Percentiles rank a stretch among this genome's conserved stretches.
These are phyloP conservation scores for Otis tarda DNA, from an alignment of 2,113 vertebrate genomes.

Conservation along the genomic window DNA sequence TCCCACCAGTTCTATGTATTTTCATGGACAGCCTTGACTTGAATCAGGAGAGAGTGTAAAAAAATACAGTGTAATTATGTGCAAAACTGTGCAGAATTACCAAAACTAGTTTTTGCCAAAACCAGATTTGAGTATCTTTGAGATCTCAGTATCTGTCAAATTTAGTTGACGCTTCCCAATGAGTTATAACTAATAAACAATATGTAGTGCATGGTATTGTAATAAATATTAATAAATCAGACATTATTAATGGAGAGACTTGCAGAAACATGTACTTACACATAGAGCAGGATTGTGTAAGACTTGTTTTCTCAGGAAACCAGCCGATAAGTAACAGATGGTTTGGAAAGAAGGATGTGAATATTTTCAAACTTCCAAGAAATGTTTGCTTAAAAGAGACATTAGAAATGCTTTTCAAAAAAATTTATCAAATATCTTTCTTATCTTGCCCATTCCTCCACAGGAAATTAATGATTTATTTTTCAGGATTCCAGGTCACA, in stretches of 20 bases:
- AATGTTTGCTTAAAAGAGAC: not conserved
- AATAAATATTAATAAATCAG: not conserved
- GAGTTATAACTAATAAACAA: not conserved
- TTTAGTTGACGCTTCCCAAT: not conserved
- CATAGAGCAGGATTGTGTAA: not conserved
- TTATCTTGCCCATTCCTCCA: not conserved
- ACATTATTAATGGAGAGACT: not conserved
- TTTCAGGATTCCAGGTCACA: not conserved
- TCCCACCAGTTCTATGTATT: not conserved
- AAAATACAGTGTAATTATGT: not conserved
- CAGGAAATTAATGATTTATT: not conserved
- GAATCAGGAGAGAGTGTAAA: not conserved
- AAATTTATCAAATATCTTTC: not conserved
- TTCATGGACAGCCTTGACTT: not conserved
- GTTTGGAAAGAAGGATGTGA: not conserved
- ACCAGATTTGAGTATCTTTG: not conserved
- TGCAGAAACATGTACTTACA: not conserved
- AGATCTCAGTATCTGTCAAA: not conserved
- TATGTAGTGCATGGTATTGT: rapidly evolving
- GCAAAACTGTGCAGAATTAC: not conserved
- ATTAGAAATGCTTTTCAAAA: not conserved
- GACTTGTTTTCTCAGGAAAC: not conserved
- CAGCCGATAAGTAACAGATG: not conserved
- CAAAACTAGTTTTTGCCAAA: not conserved
- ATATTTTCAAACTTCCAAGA: not conserved